phyloP scores from a whole-genome alignment of 2,113 vertebrate genomes.

The Diphyllodes magnificus region DNA sequence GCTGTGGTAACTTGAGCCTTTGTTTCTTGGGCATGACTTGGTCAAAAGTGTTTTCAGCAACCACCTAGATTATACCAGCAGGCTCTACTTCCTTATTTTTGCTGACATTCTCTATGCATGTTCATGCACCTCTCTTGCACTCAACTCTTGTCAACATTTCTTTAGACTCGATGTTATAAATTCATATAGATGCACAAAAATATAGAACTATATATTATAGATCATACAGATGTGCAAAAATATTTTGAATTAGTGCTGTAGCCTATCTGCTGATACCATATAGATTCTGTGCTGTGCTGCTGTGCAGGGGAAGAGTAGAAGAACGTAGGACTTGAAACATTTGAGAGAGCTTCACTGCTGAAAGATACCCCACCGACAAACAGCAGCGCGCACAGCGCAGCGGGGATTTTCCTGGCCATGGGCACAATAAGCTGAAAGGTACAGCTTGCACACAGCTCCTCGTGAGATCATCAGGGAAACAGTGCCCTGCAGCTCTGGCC shows the following conservation, averaged over 20 bases:
- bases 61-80: neutral
- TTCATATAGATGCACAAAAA: neutral
- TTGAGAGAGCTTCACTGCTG: neutral
- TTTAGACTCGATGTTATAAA: neutral
- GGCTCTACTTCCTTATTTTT: neutral
- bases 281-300: neutral
- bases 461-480: neutral
- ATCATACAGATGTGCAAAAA: neutral
- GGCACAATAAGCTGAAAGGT: neutral
- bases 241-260: neutral
- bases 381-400: neutral
- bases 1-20: neutral
- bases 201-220: too few relatives aligned
- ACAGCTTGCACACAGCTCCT: neutral
- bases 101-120: neutral
- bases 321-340: neutral
- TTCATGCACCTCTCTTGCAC: rapidly evolving
- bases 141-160: neutral
- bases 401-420: neutral
- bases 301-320: neutral
- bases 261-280: neutral
- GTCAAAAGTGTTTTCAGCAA: neutral
- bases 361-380: neutral
- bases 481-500: neutral
- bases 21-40: neutral